These are phyloP conservation scores for Thomomys bottae DNA, from an alignment of 2,113 vertebrate genomes.

Conservation along the genomic window DNA sequence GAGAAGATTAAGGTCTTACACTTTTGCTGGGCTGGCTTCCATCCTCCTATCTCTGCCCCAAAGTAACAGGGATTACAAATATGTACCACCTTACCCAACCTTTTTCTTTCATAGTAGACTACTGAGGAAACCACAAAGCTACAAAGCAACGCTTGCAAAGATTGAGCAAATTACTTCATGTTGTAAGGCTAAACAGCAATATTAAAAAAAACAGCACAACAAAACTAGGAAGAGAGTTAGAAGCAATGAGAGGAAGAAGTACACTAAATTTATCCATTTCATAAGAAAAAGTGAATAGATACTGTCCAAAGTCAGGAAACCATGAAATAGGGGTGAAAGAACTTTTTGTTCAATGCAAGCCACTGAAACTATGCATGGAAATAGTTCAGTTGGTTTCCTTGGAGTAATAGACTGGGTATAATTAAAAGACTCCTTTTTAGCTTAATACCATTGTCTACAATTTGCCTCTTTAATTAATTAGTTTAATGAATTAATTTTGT, in stretches of 20 bases:
- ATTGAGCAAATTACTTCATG: background rate
- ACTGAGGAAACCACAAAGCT: background rate
- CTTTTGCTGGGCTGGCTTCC: too few relatives aligned
- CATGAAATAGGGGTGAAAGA: background rate
- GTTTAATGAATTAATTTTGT: too few relatives aligned
- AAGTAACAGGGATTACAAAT: too few relatives aligned
- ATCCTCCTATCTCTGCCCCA: too few relatives aligned
- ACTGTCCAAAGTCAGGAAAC: background rate
- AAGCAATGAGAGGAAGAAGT: too few relatives aligned
- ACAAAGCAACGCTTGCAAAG: fast-evolving
- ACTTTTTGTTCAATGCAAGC: background rate
- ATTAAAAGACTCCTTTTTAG: background rate
- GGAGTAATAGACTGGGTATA: too few relatives aligned
- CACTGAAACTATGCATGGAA: background rate
- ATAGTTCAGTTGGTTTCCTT: background rate
- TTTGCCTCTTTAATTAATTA: too few relatives aligned
- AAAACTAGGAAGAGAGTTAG: background rate
- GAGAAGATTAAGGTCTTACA: too few relatives aligned
- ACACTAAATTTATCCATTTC: background rate
- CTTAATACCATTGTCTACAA: too few relatives aligned
- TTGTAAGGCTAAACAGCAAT: too few relatives aligned
- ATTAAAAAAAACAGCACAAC: background rate
- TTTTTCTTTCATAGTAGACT: background rate
- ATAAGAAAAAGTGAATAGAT: background rate
- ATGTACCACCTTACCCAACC: too few relatives aligned